phyloP scores from a whole-genome alignment of 53 echinoderm and acorn worm species.

The Astropecten irregularis region DNA sequence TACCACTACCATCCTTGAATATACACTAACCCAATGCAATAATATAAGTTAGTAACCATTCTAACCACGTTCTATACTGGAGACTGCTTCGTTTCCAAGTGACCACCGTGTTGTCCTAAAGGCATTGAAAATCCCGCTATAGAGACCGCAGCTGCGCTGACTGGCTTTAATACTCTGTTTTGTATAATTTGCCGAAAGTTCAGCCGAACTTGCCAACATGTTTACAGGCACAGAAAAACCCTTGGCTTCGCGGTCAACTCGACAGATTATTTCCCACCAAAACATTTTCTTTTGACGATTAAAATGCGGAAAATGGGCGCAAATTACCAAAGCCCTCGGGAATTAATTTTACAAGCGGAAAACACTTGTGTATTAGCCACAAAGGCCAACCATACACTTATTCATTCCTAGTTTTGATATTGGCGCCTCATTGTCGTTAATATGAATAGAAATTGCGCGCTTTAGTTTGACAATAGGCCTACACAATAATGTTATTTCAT shows the following conservation, averaged over 20 bases:
- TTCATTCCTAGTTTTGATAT: not conserved
- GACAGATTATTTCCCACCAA: conserved; percentile 12
- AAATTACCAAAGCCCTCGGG: conserved; percentile 19
- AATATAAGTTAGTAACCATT: no score
- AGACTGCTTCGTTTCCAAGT: no score
- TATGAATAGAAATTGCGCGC: no score
- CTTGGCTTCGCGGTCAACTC: conserved; percentile 35
- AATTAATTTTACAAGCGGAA: not conserved
- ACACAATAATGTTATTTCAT: no score
- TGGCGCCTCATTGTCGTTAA: no score
- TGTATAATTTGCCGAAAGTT: not conserved
- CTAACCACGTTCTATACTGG: no score
- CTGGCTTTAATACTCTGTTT: not conserved
- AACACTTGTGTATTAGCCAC: not conserved
- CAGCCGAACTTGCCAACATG: not conserved
- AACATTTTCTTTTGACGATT: conserved; percentile 40
- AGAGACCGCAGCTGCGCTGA: not conserved
- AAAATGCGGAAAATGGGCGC: conserved; percentile 50
- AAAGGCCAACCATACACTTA: not conserved
- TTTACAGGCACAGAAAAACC: not conserved
- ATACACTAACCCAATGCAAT: no score
- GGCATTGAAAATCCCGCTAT: no score
- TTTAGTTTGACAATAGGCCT: no score
- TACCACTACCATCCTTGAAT: no score
- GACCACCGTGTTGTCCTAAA: no score